These are phyloP conservation scores for Menura novaehollandiae DNA, from an alignment of 2,113 vertebrate species.

Conservation along the genomic window DNA sequence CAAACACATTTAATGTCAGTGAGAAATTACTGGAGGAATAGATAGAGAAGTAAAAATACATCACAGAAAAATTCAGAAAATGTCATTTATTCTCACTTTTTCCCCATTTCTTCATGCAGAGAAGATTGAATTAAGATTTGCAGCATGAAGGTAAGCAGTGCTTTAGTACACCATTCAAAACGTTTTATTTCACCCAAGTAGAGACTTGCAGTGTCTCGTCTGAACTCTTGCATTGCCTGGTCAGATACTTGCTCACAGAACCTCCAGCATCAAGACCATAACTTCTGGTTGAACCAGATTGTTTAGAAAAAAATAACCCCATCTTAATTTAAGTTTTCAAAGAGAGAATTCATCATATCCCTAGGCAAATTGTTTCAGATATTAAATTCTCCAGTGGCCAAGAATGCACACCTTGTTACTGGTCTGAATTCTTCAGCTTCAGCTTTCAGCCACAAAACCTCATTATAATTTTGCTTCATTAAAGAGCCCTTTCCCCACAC, in stretches of 20 bases:
- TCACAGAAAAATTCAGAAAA: not conserved
- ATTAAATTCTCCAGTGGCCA: constrained; percentile 57
- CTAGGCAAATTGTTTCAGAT: constrained; percentile 62
- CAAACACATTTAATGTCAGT: not conserved
- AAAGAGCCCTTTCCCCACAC: not conserved
- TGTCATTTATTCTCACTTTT: not conserved
- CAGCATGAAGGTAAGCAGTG: not conserved
- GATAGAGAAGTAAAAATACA: not conserved
- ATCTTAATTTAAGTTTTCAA: constrained; percentile 57
- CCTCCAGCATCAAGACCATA: constrained; percentile 18
- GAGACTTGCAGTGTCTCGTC: not conserved
- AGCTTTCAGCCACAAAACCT: constrained; percentile 24
- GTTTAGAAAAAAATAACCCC: constrained; percentile 12
- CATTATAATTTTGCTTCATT: constrained; percentile 13
- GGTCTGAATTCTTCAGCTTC: constrained; percentile 44
- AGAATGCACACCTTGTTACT: constrained; percentile 59
- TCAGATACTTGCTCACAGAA: not conserved
- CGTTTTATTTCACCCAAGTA: not conserved
- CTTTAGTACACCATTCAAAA: not conserved
- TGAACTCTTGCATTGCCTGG: not conserved
- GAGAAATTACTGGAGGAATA: not conserved
- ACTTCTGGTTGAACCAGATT: constrained; percentile 57
- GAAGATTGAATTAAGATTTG: not conserved
- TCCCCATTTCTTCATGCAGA: not conserved
- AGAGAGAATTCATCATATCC: constrained; percentile 35